phyloP scores from a whole-genome alignment of 2,888 invertebrate genomes.

The Xestia rhomboidea region DNA sequence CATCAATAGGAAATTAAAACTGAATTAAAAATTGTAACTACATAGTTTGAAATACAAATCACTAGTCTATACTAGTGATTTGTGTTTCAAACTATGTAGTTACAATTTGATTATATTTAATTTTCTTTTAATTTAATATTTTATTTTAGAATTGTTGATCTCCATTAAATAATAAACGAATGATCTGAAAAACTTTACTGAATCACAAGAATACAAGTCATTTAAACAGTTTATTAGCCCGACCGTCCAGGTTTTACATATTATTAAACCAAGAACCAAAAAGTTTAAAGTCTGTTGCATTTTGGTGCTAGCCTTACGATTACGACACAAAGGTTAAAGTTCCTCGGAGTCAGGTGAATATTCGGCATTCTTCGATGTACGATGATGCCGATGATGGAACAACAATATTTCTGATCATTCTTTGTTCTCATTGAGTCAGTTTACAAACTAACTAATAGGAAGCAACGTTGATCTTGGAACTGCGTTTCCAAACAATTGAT shows the following conservation, averaged over 20 bases:
- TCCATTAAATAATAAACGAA: neutral
- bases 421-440: neutral
- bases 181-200: neutral
- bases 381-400: neutral
- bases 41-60: neutral
- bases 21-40: neutral
- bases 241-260: neutral
- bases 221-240: neutral
- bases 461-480: neutral
- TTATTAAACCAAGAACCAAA: neutral
- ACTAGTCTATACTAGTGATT: no score
- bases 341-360: neutral
- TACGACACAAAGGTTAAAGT: no score
- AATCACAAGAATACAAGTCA: neutral
- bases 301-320: neutral
- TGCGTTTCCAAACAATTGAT: slow-evolving; percentile 1
- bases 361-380: neutral
- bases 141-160: neutral
- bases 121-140: no score
- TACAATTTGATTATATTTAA: no score
- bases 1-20: neutral
- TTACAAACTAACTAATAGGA: neutral
- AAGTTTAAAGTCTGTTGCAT: neutral
- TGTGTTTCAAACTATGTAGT: no score
- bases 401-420: neutral